A percentile compares a stretch with the other conserved stretches of the same genome.
These are phyloP conservation scores for Doryteuthis pealeii DNA, from an alignment of 1,140 invertebrate species.

Conservation along the genomic window DNA sequence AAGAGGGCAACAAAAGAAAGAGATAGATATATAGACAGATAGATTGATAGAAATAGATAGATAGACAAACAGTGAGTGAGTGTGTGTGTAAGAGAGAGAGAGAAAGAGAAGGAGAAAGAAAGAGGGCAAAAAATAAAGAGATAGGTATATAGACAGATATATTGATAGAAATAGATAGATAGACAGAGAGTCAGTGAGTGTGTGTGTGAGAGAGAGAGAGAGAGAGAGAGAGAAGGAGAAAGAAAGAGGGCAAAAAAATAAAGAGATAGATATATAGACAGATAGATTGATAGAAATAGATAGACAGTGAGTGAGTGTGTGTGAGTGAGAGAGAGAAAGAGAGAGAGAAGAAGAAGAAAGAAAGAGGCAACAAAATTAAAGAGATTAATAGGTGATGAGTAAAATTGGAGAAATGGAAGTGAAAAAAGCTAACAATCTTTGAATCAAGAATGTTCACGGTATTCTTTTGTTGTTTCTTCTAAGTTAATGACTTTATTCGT, in stretches of 20 bases:
- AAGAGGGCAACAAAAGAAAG: no score
- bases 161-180: background rate
- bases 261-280: background rate
- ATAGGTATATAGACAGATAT: background rate
- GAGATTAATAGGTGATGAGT: no score
- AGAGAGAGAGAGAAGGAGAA: background rate
- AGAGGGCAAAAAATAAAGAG: background rate
- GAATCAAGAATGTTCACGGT: no score
- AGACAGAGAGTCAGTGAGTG: background rate
- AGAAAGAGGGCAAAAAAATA: background rate
- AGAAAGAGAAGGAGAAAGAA: background rate
- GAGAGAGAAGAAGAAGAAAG: no score
- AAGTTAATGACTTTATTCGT: no score
- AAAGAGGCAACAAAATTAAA: no score
- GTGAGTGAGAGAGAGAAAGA: background rate
- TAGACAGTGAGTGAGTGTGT: background rate
- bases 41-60: background rate
- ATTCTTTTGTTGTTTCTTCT: no score
- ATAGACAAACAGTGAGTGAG: background rate
- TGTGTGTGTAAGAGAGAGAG: background rate
- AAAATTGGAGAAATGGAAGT: no score
- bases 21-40: no score
- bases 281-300: background rate
- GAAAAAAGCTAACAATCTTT: no score
- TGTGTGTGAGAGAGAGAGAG: background rate